Evolutionary conservation across 2,888 invertebrate species (phyloP).

Genomic region (Ophion costatus): DNA sequence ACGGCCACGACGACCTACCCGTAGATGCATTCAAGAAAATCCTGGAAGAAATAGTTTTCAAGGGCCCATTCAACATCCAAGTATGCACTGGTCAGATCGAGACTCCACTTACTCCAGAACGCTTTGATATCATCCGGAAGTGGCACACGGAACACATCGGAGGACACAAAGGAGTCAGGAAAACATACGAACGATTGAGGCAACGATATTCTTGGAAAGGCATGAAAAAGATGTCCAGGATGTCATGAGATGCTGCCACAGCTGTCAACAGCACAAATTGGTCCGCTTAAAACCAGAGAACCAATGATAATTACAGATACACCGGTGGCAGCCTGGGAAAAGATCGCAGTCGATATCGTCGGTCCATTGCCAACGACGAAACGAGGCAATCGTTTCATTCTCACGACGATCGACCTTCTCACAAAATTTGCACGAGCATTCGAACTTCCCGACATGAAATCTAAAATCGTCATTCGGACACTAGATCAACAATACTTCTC

Average conservation of each 20-base stretch:
- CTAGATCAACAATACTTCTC: neutral
- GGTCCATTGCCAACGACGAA: slow-evolving; percentile 64
- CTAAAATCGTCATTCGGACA: neutral
- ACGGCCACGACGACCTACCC: slow-evolving; percentile 10
- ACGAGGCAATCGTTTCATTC: slow-evolving; percentile 54
- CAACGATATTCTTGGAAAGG: slow-evolving; percentile 53
- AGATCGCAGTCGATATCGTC: slow-evolving; percentile 64
- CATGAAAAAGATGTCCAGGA: slow-evolving; percentile 60
- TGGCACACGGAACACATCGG: slow-evolving; percentile 32
- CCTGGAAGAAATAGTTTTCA: neutral
- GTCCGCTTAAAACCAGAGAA: slow-evolving; percentile 56
- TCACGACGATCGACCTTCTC: slow-evolving; percentile 8
- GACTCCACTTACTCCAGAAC: neutral
- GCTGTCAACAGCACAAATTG: slow-evolving; percentile 65
- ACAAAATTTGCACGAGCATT: slow-evolving; percentile 15
- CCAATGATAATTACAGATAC: slow-evolving; percentile 67
- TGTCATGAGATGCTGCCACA: slow-evolving; percentile 58
- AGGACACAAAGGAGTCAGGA: slow-evolving; percentile 57
- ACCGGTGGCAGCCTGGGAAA: slow-evolving; percentile 57
- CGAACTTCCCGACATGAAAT: slow-evolving; percentile 7
- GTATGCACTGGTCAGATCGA: neutral
- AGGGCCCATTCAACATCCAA: neutral
- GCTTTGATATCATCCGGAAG: neutral
- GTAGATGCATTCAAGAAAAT: neutral
- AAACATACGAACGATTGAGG: slow-evolving; percentile 50